Percentiles rank a stretch among this genome's conserved stretches.
Conservation (phyloP, 2,797 vertebrate species). For the Periophthalmus magnuspinnatus region DNA sequence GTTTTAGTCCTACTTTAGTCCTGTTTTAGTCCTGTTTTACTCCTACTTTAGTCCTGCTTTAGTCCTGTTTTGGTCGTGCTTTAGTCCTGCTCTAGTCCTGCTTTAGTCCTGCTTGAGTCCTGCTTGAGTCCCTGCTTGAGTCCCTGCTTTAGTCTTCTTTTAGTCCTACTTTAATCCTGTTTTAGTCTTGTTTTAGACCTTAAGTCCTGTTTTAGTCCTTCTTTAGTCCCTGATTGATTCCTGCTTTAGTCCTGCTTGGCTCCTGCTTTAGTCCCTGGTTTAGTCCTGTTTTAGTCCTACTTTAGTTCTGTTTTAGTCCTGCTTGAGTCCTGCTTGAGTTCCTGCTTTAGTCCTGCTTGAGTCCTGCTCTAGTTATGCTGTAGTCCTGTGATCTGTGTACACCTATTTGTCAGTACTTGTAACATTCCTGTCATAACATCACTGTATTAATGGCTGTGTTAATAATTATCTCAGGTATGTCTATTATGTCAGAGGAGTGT, state of each 20-base stretch:
- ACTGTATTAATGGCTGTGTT: conserved; percentile 33
- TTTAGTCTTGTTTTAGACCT: not conserved
- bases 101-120: not conserved
- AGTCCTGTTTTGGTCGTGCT: no score
- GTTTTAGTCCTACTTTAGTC: not conserved
- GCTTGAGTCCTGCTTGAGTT: not conserved
- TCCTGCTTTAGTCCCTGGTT: not conserved
- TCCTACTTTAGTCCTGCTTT: not conserved
- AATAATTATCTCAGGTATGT: conserved; percentile 55
- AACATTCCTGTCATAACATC: conserved; percentile 27
- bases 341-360: no score
- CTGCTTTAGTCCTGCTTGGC: not conserved
- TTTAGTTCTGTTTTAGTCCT: not conserved
- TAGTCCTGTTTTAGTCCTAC: not conserved
- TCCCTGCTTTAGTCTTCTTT: not conserved
- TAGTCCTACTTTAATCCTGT: not conserved
- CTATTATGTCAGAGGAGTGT: conserved; percentile 48
- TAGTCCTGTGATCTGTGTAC: not conserved
- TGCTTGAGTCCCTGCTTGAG: not conserved
- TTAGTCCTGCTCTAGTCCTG: not conserved
- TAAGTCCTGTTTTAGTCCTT: not conserved
- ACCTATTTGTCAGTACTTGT: not conserved
- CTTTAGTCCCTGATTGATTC: not conserved
- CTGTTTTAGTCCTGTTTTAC: not conserved
- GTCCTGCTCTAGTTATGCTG: not conserved